Evolutionary conservation across 2,113 vertebrate genomes (phyloP).

Genomic region (Calidris pygmaea): DNA sequence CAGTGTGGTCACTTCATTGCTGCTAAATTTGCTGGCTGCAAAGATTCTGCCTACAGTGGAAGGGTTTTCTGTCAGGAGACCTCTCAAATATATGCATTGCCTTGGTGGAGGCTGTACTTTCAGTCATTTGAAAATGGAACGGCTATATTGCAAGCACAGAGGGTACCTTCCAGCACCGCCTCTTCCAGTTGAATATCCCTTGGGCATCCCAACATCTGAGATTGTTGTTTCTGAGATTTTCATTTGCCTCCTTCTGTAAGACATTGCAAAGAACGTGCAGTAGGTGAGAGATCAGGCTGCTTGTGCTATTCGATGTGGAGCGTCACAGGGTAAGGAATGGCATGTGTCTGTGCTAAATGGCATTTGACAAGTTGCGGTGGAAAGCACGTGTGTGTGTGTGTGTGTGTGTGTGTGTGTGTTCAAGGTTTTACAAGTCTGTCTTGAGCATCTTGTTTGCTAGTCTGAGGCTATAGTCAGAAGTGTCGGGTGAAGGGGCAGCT

Average conservation of each 20-base stretch:
- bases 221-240: not conserved
- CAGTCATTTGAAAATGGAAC: not conserved
- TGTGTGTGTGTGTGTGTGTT: accelerated
- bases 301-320: not conserved
- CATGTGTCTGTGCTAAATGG: not conserved
- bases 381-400: accelerated
- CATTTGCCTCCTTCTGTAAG: not conserved
- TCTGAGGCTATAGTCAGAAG: not conserved
- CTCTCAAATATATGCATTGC: not conserved
- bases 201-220: not conserved
- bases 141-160: not conserved
- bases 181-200: not conserved
- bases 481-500: not conserved
- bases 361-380: not conserved
- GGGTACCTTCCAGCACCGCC: not conserved
- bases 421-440: not conserved
- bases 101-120: not conserved
- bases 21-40: not conserved
- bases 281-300: not conserved
- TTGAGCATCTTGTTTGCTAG: not conserved
- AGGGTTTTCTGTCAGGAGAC: not conserved
- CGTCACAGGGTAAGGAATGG: not conserved
- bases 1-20: not conserved
- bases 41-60: not conserved
- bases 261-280: not conserved